Evolutionary conservation across 2,113 vertebrate genomes (phyloP).

Genomic region (Heterotis niloticus): DNA sequence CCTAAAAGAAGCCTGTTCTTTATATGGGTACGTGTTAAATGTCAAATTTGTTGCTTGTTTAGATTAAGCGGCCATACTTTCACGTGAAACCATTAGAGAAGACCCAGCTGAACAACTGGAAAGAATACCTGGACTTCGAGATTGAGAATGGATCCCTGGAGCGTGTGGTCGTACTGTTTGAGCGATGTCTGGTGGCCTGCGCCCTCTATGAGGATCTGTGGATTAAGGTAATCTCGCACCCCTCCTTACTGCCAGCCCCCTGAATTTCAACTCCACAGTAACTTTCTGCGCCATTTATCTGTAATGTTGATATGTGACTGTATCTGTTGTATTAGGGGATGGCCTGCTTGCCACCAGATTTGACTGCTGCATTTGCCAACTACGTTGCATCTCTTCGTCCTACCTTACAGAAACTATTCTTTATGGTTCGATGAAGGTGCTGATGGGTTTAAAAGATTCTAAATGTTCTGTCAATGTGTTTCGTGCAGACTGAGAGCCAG

Average conservation of each 20-base stretch:
- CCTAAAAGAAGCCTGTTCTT: neutral
- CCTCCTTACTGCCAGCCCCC: conserved; percentile 59
- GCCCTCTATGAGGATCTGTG: conserved; percentile 99
- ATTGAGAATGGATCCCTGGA: conserved; percentile 95
- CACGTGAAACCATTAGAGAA: conserved; percentile 97
- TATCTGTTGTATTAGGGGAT: conserved; percentile 99
- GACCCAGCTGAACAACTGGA: conserved; percentile 97
- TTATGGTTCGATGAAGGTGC: conserved; percentile 99
- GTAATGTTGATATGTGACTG: conserved; percentile 99
- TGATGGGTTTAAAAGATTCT: conserved; percentile 99
- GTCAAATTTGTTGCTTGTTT: conserved; percentile 26
- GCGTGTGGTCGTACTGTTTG: conserved; percentile 95
- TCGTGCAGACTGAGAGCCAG: conserved; percentile 64
- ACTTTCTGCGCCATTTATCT: conserved; percentile 96
- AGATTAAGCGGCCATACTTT: conserved; percentile 98
- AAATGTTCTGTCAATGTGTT: conserved; percentile 94
- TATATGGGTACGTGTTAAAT: neutral
- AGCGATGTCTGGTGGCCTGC: conserved; percentile 97
- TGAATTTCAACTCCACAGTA: conserved; percentile 89
- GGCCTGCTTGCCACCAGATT: conserved; percentile 99
- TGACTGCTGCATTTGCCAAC: conserved; percentile 99
- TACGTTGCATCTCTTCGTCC: conserved; percentile 99
- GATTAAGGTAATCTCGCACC: conserved; percentile 84
- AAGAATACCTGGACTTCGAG: conserved; percentile 98
- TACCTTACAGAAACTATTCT: conserved; percentile 99